A percentile compares a stretch with the other conserved stretches of the same genome.
phyloP scores from a whole-genome alignment of 1,140 invertebrate species.

The Drosophila paulistorum region DNA sequence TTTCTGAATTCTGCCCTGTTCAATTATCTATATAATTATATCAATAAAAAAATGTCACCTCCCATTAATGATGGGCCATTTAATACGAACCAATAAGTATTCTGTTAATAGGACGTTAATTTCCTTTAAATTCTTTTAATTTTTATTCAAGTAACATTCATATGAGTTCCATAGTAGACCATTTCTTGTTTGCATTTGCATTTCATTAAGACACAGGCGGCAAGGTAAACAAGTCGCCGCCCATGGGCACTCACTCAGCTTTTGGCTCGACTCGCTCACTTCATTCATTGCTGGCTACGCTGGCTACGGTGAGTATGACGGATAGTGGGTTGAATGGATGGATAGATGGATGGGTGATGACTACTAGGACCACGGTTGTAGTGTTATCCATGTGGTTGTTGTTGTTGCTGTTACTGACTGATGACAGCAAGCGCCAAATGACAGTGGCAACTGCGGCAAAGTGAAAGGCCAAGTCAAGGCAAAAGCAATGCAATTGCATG shows the following conservation, averaged over 20 bases:
- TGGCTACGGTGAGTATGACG: constrained; percentile 28
- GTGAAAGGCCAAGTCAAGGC: constrained; percentile 12
- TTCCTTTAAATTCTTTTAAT: background rate
- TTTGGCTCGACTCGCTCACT: constrained; percentile 19
- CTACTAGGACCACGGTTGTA: constrained; percentile 23
- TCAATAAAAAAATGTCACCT: no score
- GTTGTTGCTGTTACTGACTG: constrained; percentile 31
- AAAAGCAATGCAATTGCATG: constrained; percentile 47
- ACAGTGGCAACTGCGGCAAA: constrained; percentile 26
- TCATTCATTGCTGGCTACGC: constrained; percentile 1
- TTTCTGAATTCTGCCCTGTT: no score
- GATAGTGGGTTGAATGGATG: constrained; percentile 11
- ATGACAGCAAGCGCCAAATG: constrained; percentile 45
- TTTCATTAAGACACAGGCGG: constrained; percentile 76
- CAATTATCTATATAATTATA: no score
- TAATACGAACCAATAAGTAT: no score
- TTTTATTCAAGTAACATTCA: background rate
- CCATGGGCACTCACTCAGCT: constrained; percentile 46
- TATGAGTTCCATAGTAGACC: constrained; percentile 32
- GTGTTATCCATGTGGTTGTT: constrained; percentile 43
- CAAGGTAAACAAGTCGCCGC: constrained; percentile 61
- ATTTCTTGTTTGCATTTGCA: constrained; percentile 69
- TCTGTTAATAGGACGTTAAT: no score
- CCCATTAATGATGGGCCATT: no score
- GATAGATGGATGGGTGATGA: constrained; percentile 21